phyloP scores from a whole-genome alignment of 2,113 vertebrate species.

The Nesoenas mayeri region DNA sequence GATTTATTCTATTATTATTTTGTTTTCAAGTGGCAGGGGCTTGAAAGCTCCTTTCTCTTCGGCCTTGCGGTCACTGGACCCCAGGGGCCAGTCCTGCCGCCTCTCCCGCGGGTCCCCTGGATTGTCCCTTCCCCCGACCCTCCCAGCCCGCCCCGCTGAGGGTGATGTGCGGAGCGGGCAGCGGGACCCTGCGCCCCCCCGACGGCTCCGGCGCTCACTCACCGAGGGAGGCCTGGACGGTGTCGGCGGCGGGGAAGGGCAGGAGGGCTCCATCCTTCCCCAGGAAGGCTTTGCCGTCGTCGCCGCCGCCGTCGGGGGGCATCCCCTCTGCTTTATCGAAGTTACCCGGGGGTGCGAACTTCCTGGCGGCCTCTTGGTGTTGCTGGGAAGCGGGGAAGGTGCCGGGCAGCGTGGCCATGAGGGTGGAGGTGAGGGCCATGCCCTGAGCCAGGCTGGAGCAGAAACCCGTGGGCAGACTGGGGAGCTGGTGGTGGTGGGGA shows the following conservation, averaged over 20 bases:
- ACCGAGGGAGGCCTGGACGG: slow-evolving; percentile 85
- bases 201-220: slow-evolving; percentile 44
- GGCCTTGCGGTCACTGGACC: neutral
- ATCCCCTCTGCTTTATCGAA: slow-evolving; percentile 87
- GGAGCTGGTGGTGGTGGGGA: slow-evolving; percentile 86
- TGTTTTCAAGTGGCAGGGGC: neutral
- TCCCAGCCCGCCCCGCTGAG: neutral
- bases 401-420: slow-evolving; percentile 94
- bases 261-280: slow-evolving; percentile 83
- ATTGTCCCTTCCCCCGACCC: neutral
- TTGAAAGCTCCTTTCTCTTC: neutral
- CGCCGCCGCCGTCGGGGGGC: slow-evolving; percentile 82
- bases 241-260: slow-evolving; percentile 84
- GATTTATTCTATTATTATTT: neutral
- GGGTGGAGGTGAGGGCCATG: slow-evolving; percentile 93
- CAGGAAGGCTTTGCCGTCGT: slow-evolving; percentile 87
- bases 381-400: slow-evolving; percentile 85
- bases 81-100: neutral
- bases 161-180: neutral
- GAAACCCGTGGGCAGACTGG: slow-evolving; percentile 87
- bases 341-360: slow-evolving; percentile 84
- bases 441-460: slow-evolving; percentile 93
- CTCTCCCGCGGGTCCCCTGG: neutral
- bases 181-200: neutral
- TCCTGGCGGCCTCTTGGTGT: slow-evolving; percentile 87